A percentile compares a stretch with the other conserved stretches of the same genome.
phyloP scores from a whole-genome alignment of 2,113 vertebrate species.

The Motacilla tschutschensis region DNA sequence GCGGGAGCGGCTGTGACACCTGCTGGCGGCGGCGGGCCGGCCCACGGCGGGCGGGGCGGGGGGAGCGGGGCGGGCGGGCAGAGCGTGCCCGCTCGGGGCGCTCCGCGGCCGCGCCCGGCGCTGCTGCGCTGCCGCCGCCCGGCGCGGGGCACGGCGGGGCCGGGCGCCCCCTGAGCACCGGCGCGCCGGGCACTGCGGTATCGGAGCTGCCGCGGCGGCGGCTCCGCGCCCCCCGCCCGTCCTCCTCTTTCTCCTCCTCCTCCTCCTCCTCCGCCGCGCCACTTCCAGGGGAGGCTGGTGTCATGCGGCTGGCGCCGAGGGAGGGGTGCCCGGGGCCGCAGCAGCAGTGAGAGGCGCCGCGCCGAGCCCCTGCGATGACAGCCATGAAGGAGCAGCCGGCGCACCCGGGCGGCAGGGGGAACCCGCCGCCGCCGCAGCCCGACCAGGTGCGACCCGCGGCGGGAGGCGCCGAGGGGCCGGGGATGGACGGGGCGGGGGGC shows the following conservation, averaged over 20 bases:
- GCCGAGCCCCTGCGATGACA: constrained; percentile 77
- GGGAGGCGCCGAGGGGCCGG: background rate
- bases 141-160: no score
- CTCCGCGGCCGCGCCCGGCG: no score
- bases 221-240: background rate
- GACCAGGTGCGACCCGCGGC: constrained; percentile 78
- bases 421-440: constrained; percentile 65
- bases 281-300: constrained; percentile 58
- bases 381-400: constrained; percentile 83
- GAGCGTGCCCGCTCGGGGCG: no score
- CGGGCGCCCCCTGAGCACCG: no score
- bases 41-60: no score
- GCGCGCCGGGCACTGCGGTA: no score
- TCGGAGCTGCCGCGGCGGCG: background rate
- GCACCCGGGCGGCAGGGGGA: constrained; percentile 72
- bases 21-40: no score
- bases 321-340: constrained; percentile 61
- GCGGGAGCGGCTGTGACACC: no score
- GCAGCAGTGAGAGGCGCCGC: constrained; percentile 51
- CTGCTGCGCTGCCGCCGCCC: no score
- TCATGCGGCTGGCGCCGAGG: constrained; percentile 61
- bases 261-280: constrained; percentile 31
- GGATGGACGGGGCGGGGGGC: background rate
- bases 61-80: no score
- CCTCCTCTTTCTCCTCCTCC: constrained; percentile 11